These are phyloP conservation scores for Eucera pruinosa DNA, from an alignment of 2,888 invertebrate genomes.

Conservation along the genomic window DNA sequence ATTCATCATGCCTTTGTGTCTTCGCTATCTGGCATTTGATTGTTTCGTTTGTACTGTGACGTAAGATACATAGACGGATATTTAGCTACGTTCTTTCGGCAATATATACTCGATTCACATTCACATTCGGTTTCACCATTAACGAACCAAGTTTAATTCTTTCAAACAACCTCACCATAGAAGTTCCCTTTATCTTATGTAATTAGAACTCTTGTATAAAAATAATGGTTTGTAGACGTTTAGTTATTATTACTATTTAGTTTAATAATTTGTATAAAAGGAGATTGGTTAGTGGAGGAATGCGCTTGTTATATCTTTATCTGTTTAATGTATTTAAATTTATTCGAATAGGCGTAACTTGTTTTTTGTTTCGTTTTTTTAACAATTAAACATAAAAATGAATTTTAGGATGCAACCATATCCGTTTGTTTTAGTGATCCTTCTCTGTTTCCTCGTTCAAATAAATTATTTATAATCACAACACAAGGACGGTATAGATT, in stretches of 20 bases:
- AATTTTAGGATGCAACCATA: not conserved
- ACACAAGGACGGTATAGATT: not conserved
- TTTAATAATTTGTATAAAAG: not conserved
- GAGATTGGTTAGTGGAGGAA: not conserved
- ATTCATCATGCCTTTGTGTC: constrained; percentile 74
- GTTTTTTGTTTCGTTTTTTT: constrained; percentile 13
- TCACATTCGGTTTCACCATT: constrained; percentile 39
- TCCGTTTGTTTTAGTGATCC: not conserved
- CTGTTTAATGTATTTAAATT: constrained; percentile 9
- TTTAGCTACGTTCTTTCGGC: constrained; percentile 66
- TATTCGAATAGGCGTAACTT: not conserved
- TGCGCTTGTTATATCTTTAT: constrained; percentile 15
- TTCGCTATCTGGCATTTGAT: constrained; percentile 77
- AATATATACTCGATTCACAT: constrained; percentile 13
- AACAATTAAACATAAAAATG: not conserved
- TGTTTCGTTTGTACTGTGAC: constrained; percentile 67
- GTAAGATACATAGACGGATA: constrained; percentile 75
- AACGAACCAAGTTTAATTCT: constrained; percentile 34
- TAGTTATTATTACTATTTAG: constrained; percentile 10
- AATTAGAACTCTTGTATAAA: constrained; percentile 20
- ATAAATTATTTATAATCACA: constrained; percentile 8
- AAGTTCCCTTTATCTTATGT: not conserved
- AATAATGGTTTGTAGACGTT: not conserved
- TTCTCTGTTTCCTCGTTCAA: constrained; percentile 17
- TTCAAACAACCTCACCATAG: not conserved